A percentile compares a stretch with the other conserved stretches of the same genome.
Conservation (phyloP, 2,888 invertebrate genomes). For the Pimpla rufipes region DNA sequence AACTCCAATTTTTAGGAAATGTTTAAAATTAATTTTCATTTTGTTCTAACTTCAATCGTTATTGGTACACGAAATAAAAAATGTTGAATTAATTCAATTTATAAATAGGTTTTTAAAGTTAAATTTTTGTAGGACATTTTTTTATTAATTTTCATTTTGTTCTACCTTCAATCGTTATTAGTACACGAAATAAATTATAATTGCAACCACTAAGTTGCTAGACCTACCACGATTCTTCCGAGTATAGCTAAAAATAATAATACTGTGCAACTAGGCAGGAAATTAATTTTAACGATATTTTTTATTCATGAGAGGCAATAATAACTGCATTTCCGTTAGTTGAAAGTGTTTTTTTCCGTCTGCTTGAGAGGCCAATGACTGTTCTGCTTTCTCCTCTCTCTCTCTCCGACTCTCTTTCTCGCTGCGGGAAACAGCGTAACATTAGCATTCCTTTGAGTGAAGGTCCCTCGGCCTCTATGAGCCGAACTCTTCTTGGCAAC, state of each 20-base stretch:
- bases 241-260: background rate
- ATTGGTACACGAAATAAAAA: too few relatives aligned
- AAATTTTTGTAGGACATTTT: too few relatives aligned
- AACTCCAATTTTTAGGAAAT: too few relatives aligned
- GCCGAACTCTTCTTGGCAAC: conserved; percentile 30
- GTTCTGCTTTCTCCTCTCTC: conserved; percentile 9
- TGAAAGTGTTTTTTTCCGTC: background rate
- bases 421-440: background rate
- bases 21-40: too few relatives aligned
- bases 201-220: background rate
- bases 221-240: background rate
- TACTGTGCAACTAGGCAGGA: background rate
- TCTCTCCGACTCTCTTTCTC: background rate
- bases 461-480: conserved; percentile 5
- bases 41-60: too few relatives aligned
- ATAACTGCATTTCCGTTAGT: background rate
- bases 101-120: too few relatives aligned
- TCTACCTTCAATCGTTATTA: too few relatives aligned
- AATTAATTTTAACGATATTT: background rate
- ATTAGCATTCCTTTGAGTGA: conserved; percentile 52
- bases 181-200: too few relatives aligned
- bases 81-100: too few relatives aligned
- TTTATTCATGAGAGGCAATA: background rate
- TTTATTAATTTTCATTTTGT: background rate
- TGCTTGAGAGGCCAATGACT: background rate